These are phyloP conservation scores for Apostichopus japonicus DNA, from an alignment of 35 echinoderm and acorn worm genomes.

Conservation along the genomic window DNA sequence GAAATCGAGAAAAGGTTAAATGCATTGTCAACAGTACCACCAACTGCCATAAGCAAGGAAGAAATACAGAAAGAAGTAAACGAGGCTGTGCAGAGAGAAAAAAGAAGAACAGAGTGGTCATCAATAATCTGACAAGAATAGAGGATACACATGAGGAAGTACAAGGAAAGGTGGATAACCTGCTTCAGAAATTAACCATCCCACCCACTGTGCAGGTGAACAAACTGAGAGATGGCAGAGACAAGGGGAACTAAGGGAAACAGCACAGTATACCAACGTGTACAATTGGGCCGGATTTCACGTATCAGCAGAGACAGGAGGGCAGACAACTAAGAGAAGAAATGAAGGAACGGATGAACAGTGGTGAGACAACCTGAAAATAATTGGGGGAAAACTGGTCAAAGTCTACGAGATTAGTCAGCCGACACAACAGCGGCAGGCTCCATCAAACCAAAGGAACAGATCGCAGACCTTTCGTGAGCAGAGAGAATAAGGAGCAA, in stretches of 20 bases:
- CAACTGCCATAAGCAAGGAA: no score
- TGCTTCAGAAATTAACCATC: constrained; percentile 24
- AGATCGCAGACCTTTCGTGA: not conserved
- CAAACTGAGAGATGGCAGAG: not conserved
- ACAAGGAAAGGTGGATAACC: not conserved
- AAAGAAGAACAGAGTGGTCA: constrained; percentile 22
- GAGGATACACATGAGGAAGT: constrained; percentile 18
- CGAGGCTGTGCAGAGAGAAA: constrained; percentile 27
- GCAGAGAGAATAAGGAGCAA: not conserved
- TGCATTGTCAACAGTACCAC: no score
- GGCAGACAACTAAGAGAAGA: constrained; percentile 57
- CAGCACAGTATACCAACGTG: constrained; percentile 28
- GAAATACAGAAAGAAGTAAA: constrained; percentile 38
- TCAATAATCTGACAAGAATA: not conserved
- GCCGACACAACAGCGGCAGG: not conserved
- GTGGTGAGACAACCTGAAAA: constrained; percentile 67
- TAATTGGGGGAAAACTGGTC: constrained; percentile 56
- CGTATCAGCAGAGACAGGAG: constrained; percentile 57
- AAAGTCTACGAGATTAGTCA: constrained; percentile 6
- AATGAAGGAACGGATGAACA: constrained; percentile 53
- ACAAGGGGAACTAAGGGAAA: constrained; percentile 17
- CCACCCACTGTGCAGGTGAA: constrained; percentile 37
- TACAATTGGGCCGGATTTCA: constrained; percentile 54
- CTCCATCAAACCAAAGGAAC: not conserved
- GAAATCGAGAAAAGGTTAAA: constrained; percentile 1